Conservation (phyloP, 2,113 vertebrate genomes). For the Amphiprion percula region DNA sequence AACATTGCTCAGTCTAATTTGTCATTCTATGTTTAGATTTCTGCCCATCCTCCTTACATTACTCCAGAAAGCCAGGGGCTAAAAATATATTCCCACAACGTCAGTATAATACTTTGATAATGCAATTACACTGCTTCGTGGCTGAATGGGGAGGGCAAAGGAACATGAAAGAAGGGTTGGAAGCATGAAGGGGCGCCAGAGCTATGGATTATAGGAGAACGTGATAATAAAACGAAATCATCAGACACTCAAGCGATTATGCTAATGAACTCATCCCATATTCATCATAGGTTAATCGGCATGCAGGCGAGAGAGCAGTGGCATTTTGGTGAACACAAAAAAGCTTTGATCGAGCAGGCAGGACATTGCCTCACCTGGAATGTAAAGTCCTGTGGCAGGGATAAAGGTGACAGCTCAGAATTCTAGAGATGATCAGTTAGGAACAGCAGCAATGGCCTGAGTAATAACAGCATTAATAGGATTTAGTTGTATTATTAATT, state of each 20-base stretch:
- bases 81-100: slow-evolving; percentile 70
- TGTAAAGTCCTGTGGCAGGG: background rate
- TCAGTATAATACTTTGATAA: slow-evolving; percentile 71
- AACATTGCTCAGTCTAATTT: slow-evolving; percentile 42
- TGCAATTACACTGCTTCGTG: slow-evolving; percentile 70
- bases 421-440: slow-evolving; percentile 6
- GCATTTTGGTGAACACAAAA: slow-evolving; percentile 58
- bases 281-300: slow-evolving; percentile 74
- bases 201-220: slow-evolving; percentile 74
- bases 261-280: slow-evolving; percentile 76
- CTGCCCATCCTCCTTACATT: slow-evolving; percentile 31
- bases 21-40: slow-evolving; percentile 54
- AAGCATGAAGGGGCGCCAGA: slow-evolving; percentile 35
- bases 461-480: background rate
- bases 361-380: slow-evolving; percentile 18
- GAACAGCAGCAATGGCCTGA: background rate
- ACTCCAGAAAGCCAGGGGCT: slow-evolving; percentile 59
- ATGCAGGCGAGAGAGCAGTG: slow-evolving; percentile 37
- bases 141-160: slow-evolving; percentile 67
- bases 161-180: slow-evolving; percentile 70
- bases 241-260: slow-evolving; percentile 79
- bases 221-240: slow-evolving; percentile 79
- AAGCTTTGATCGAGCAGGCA: slow-evolving; percentile 53
- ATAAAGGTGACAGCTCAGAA: slow-evolving; percentile 28
- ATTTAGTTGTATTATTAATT: background rate